Evolutionary conservation across 2,797 vertebrate species (phyloP).

Genomic region (Taeniopygia guttata): DNA sequence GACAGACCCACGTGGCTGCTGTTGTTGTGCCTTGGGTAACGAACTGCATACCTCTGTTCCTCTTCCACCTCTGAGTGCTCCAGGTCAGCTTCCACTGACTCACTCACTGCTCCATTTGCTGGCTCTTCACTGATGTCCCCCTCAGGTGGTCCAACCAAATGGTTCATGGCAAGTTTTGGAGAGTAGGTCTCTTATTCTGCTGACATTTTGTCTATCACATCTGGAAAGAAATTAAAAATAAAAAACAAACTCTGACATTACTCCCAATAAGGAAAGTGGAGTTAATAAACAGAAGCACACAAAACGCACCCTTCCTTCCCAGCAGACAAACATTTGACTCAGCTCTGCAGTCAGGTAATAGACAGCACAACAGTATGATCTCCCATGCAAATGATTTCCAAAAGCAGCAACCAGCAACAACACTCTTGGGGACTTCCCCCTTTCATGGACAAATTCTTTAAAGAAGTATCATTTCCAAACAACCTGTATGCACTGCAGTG

Average conservation of each 20-base stretch:
- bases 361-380: background rate
- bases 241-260: background rate
- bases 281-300: background rate
- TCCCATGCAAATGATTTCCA: background rate
- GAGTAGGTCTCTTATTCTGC: conserved; percentile 61
- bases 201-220: conserved; percentile 73
- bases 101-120: conserved; percentile 76
- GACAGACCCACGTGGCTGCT: conserved; percentile 76
- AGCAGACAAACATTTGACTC: background rate
- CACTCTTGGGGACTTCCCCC: background rate
- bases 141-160: conserved; percentile 76
- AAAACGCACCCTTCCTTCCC: background rate
- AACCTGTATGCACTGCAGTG: background rate
- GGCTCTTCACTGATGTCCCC: conserved; percentile 78
- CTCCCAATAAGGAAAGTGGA: background rate
- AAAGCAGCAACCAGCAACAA: background rate
- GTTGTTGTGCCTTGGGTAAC: conserved; percentile 74
- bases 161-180: conserved; percentile 83
- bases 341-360: background rate
- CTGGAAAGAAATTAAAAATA: conserved; percentile 30
- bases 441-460: background rate
- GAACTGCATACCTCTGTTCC: conserved; percentile 70
- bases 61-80: conserved; percentile 75
- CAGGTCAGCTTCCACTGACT: conserved; percentile 86
- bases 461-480: background rate